Base-by-base conservation (phyloP, 1,140 invertebrate genomes). In the Cydia fagiglandana region DNA sequence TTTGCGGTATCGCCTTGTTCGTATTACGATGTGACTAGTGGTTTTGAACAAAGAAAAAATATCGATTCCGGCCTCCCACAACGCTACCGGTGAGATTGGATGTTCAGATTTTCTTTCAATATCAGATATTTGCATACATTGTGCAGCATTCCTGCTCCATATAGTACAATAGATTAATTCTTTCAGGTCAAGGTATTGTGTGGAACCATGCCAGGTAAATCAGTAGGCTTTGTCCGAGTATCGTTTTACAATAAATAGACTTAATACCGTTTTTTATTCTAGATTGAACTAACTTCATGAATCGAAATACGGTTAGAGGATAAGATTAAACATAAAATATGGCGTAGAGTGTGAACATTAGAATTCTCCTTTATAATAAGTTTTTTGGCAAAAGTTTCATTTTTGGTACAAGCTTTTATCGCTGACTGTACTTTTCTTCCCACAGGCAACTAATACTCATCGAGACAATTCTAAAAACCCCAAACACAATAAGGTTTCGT, bases 161-260 rank as follows among this genome's bases (percentile, higher is more conserved):
- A 17, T 53, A 53, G n/a, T 34, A 70, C 66, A 70, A 70, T 70
- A 38, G 66, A 70, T 45, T 41, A 41, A 38, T 45, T 9, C 34
- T 70, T 70, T n/a, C 66, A 70, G 66, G 6, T n/a, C 34, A 2
- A 24, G 17, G 66, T 41, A 70, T 70, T 70, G 66, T 70, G 66
- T 24, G 66, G n/a, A 24, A n/a, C 10, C 15, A 38, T 38, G 66
- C 41, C 38, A 17, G 30, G 64, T 38, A 15, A 70, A 70, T 70
- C 38, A 17, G 41, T 45, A 45, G 45, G 45, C 45, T 38, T 68
- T 68, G 64, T 68, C 15, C 30, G n/a, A 34, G 20, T 34, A 68
- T 68, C 38, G 64, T 68, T 28, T 34, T 4, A 38, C 64, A 38
- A 2, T 38, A 38, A 66, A 56, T n/a, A 20, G 20, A 24, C 20